Evolutionary conservation across 53 echinoderm and acorn worm genomes (phyloP).

Genomic region (Apostichopus leukothele): DNA sequence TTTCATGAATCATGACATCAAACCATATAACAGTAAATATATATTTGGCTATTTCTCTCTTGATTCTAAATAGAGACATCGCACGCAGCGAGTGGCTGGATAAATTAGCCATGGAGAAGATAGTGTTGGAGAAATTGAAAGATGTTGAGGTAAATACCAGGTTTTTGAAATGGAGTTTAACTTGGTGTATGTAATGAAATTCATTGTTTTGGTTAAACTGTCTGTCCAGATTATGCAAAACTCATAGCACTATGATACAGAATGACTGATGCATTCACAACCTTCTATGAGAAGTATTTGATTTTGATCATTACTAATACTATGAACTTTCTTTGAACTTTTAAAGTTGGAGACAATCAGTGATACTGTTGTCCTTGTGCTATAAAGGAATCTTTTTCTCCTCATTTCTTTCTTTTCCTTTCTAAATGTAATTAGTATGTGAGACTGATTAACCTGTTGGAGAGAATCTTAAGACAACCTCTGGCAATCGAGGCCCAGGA

Average conservation of each 20-base stretch:
- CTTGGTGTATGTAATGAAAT: no score
- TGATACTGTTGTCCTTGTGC: neutral
- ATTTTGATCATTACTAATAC: no score
- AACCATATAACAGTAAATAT: no score
- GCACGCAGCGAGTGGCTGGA: conserved; percentile 82
- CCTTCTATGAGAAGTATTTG: no score
- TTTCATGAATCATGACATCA: no score
- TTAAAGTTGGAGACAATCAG: no score
- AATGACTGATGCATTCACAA: no score
- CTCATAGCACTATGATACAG: no score
- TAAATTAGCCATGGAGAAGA: conserved; percentile 63
- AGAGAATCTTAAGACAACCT: conserved; percentile 75
- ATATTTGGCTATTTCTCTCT: neutral
- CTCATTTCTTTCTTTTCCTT: neutral
- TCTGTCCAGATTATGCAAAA: no score
- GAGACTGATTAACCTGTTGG: conserved; percentile 69
- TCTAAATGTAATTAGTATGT: conserved; percentile 54
- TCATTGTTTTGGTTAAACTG: no score
- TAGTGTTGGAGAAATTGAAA: conserved; percentile 70
- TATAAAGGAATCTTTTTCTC: neutral
- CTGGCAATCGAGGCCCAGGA: conserved; percentile 72
- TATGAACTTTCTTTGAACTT: no score
- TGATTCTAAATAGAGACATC: conserved; percentile 57
- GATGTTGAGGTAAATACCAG: conserved; percentile 66
- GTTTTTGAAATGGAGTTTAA: neutral